These are phyloP conservation scores for Rugalucina vietnamica DNA, from an alignment of 2,888 invertebrate genomes.

Conservation along the genomic window DNA sequence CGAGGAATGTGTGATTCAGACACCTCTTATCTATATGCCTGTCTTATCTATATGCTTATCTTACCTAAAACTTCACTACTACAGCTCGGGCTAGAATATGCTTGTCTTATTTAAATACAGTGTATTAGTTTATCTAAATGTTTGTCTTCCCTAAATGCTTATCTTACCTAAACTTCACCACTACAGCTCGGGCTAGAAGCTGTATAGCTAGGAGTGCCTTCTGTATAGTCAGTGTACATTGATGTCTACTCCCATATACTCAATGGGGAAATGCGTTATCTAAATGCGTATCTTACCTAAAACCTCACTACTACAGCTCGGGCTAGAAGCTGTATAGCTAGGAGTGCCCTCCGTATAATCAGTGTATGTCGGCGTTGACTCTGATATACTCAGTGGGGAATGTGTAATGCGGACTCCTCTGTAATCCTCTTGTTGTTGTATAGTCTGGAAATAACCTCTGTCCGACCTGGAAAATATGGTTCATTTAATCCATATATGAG, in stretches of 20 bases:
- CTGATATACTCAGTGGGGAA: slow-evolving; percentile 72
- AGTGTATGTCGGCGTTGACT: slow-evolving; percentile 96
- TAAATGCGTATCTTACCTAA: no score
- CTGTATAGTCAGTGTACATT: slow-evolving; percentile 94
- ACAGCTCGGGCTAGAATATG: slow-evolving; percentile 92
- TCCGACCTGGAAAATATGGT: slow-evolving; percentile 43
- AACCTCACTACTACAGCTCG: slow-evolving; percentile 85
- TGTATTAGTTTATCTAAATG: no score
- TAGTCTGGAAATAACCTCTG: slow-evolving; percentile 52
- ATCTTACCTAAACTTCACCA: no score
- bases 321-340: slow-evolving; percentile 98
- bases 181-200: no score
- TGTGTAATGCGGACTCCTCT: slow-evolving; percentile 34
- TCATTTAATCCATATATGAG: no score
- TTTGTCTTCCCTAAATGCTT: no score
- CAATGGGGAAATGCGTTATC: slow-evolving; percentile 51
- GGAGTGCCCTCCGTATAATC: slow-evolving; percentile 93
- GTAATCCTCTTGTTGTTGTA: slow-evolving; percentile 54
- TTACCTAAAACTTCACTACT: slow-evolving; percentile 78
- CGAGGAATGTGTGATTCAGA: slow-evolving; percentile 48
- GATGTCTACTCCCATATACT: slow-evolving; percentile 88
- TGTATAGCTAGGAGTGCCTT: slow-evolving; percentile 97
- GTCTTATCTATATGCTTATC: no score
- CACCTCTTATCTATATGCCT: no score
- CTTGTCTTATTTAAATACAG: no score